Base-by-base conservation (phyloP, 2,888 invertebrate species). In the Pharmacophagus antenor region DNA sequence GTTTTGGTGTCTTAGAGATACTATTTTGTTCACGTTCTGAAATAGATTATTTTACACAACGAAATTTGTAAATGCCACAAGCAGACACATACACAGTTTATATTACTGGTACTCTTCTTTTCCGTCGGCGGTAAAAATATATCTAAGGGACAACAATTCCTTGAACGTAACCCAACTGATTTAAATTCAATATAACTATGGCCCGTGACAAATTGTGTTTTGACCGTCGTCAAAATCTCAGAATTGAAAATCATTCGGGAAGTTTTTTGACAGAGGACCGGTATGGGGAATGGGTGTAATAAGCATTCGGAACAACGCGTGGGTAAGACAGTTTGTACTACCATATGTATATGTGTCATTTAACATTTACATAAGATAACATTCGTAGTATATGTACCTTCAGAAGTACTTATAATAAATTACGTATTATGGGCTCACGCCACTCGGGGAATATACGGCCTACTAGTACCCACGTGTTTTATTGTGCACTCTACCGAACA, bases 181-280 rank as follows among this genome's bases (percentile, higher is more conserved):
- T 52, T 52, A 52, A 52, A 52, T 42, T 52, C 23, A 42, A 52
- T 52, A 23, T 41, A 42, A 52, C 41, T 52, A 22, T 10, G 17
- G 17, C 5, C 17, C 52, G 52, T 41, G 52, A 52, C 52, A 52
- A 52, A 42, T 52, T 52, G 22, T 17, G 15, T 22, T 22, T 18
- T 22, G 52, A 52, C 52, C 52, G 41, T 52, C 52, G 41, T 52
- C 52, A 52, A 52, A 52, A 52, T 52, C 52, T 52, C 52, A 52
- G 52, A 52, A 41, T 8, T 41, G 41, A 15, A 52, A 42, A 37
- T 42, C 52, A 42, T 23, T 41, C 21, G 21, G 21, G 41, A 52
- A 41, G 22, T 53, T 53, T 44, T 53, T 44, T 17, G 52, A 42
- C n/a, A 52, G 31, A n/a, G 42, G 42, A 52, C 31, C 7, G 15